phyloP scores from a whole-genome alignment of 1,140 invertebrate species.

The Drusus annulatus region DNA sequence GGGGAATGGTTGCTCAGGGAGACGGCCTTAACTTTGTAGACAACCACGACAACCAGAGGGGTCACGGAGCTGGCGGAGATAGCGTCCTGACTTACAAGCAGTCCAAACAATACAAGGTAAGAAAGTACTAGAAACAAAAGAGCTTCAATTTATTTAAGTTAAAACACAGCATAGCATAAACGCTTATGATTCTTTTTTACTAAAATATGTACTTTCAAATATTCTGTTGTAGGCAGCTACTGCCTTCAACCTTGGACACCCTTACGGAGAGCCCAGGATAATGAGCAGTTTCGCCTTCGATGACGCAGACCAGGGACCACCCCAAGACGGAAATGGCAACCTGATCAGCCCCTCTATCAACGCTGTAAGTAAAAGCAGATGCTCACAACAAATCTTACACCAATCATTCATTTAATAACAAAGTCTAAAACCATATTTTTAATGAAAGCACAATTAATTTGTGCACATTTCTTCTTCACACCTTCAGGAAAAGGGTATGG shows the following conservation, averaged over 20 bases:
- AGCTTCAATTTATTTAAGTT: no score
- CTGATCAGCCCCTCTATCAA: slow-evolving; percentile 78
- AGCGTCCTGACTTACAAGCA: slow-evolving; percentile 75
- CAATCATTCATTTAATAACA: no score
- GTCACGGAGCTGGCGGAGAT: slow-evolving; percentile 70
- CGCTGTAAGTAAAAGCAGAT: slow-evolving; percentile 61
- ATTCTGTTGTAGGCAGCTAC: slow-evolving; percentile 74
- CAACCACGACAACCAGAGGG: slow-evolving; percentile 75
- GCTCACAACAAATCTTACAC: no score
- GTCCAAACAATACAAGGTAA: slow-evolving; percentile 73
- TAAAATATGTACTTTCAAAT: no score
- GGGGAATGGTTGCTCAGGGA: slow-evolving; percentile 72
- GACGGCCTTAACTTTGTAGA: slow-evolving; percentile 78
- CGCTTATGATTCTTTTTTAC: not conserved
- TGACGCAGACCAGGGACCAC: slow-evolving; percentile 74
- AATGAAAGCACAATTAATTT: no score
- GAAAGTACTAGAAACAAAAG: no score
- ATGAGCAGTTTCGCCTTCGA: slow-evolving; percentile 85
- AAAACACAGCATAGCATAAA: not conserved
- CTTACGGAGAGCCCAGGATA: slow-evolving; percentile 81
- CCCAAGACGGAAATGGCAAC: slow-evolving; percentile 75
- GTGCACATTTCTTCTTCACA: no score
- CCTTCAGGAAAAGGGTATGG: no score
- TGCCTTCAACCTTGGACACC: slow-evolving; percentile 88
- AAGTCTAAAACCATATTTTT: no score